Conservation (phyloP, 2,797 vertebrate genomes). For the Chrysocyon brachyurus region DNA sequence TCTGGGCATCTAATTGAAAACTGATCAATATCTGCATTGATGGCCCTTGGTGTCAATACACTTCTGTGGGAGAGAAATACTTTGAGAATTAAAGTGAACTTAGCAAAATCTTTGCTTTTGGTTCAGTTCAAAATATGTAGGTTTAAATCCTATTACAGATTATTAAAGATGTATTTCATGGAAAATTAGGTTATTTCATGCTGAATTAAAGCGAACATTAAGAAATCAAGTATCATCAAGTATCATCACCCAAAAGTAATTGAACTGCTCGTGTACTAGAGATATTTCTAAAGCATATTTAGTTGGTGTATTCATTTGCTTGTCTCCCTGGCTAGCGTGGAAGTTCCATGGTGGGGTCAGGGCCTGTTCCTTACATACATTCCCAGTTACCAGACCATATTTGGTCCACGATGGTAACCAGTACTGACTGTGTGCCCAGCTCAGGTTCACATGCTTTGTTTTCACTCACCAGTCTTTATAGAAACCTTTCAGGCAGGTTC, state of each 20-base stretch:
- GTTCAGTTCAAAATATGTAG: background rate
- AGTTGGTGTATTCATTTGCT: background rate
- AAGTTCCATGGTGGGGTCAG: too few species aligned
- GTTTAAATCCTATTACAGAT: background rate
- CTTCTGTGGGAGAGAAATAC: background rate
- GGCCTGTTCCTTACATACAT: background rate
- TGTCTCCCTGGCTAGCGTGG: background rate
- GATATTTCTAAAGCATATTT: conserved; percentile 75
- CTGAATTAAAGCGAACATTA: conserved; percentile 59
- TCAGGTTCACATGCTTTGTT: background rate
- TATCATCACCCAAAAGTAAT: conserved; percentile 53
- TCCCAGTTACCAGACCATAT: background rate
- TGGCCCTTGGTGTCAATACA: conserved; percentile 58
- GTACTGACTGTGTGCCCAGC: background rate
- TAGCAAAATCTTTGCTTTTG: conserved; percentile 30
- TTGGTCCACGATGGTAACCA: background rate
- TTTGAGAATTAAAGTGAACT: conserved; percentile 50
- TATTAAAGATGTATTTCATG: conserved; percentile 66
- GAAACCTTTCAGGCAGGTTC: background rate
- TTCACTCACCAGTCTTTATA: background rate
- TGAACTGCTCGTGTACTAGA: conserved; percentile 37
- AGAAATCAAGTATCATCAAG: conserved; percentile 62
- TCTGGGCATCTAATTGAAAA: conserved; percentile 40
- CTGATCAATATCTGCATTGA: background rate
- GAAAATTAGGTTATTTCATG: conserved; percentile 59